Evolutionary conservation across 1,140 invertebrate species (phyloP).

Genomic region (Danaus plexippus): DNA sequence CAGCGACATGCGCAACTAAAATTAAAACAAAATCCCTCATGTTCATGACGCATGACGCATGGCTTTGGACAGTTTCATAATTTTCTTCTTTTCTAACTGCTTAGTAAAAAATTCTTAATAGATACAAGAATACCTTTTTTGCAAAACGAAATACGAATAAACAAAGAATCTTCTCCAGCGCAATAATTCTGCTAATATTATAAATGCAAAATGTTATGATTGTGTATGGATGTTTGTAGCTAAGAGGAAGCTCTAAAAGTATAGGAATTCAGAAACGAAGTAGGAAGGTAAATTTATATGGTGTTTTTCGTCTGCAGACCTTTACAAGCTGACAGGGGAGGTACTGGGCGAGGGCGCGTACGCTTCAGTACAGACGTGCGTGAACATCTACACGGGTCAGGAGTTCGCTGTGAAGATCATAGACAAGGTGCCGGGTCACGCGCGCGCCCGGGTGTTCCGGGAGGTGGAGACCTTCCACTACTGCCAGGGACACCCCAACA

Average conservation of each 20-base stretch:
- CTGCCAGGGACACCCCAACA: slow-evolving; percentile 96
- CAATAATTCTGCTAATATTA: too few relatives aligned
- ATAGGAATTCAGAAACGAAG: too few relatives aligned
- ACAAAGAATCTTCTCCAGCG: too few relatives aligned
- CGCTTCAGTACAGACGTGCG: slow-evolving; percentile 94
- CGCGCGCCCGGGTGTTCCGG: slow-evolving; percentile 93
- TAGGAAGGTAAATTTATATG: too few relatives aligned
- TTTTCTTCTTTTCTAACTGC: not conserved
- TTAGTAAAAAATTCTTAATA: not conserved
- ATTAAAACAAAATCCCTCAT: slow-evolving; percentile 12
- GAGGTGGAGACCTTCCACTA: slow-evolving; percentile 99
- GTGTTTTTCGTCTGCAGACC: slow-evolving; percentile 77
- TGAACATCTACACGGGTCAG: slow-evolving; percentile 90
- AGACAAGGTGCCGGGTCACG: slow-evolving; percentile 94
- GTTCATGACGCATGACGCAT: slow-evolving; percentile 7
- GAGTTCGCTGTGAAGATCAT: slow-evolving; percentile 99
- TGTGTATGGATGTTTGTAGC: too few relatives aligned
- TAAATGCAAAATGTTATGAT: too few relatives aligned
- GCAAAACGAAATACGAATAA: too few relatives aligned
- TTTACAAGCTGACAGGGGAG: slow-evolving; percentile 96
- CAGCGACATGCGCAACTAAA: slow-evolving; percentile 9
- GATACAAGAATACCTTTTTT: not conserved
- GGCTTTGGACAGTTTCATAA: not conserved
- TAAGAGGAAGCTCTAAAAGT: too few relatives aligned
- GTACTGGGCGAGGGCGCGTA: slow-evolving; percentile 96